Evolutionary conservation across 2,113 vertebrate species (phyloP).

Genomic region (crab-eating macaque (Macaca fascicularis)): DNA sequence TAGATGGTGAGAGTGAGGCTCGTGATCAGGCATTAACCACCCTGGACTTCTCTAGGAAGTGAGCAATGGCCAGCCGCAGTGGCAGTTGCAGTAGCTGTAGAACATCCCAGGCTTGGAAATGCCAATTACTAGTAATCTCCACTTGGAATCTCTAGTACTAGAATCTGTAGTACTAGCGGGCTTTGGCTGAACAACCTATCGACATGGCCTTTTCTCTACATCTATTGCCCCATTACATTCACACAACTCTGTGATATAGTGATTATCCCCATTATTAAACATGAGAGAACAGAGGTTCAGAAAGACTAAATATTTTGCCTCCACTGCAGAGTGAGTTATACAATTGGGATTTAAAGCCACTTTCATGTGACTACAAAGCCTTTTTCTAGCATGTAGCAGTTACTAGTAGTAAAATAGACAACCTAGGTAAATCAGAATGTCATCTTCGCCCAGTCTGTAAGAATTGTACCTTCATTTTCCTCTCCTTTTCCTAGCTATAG

Average conservation of each 20-base stretch:
- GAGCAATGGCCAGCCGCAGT: neutral
- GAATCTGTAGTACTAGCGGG: neutral
- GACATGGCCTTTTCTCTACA: neutral
- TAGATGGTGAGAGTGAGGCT: neutral
- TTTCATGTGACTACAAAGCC: neutral
- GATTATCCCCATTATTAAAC: neutral
- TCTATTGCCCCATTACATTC: neutral
- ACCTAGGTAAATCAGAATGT: neutral
- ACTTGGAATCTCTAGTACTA: no score
- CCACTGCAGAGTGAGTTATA: neutral
- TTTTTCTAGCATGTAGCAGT: neutral
- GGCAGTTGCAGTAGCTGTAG: neutral
- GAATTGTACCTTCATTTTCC: neutral
- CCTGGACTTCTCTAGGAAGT: neutral
- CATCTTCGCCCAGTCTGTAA: neutral
- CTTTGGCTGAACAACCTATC: neutral
- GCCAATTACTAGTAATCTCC: neutral
- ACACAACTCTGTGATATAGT: neutral
- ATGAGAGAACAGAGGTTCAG: neutral
- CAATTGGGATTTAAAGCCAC: neutral
- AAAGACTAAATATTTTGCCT: neutral
- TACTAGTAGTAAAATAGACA: neutral
- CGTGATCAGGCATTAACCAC: neutral
- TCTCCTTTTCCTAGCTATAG: neutral
- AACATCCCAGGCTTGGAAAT: neutral